Conservation (phyloP, 2,113 vertebrate genomes). For the Labeo catla region DNA sequence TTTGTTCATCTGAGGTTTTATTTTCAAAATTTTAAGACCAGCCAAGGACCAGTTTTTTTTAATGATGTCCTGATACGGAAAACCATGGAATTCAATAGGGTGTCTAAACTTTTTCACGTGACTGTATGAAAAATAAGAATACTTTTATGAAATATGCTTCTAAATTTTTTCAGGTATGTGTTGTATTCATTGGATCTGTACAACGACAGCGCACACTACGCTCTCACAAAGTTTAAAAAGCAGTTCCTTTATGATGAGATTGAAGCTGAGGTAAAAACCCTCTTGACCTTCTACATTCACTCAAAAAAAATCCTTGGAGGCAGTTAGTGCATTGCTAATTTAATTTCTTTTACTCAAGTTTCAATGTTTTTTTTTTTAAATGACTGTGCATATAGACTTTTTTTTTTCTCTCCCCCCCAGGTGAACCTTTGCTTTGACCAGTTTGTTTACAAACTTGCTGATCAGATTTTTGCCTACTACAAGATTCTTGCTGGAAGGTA, state of each 20-base stretch:
- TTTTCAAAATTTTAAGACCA: too few species aligned
- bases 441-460: conserved; percentile 90
- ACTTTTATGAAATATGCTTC: neutral
- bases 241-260: conserved; percentile 92
- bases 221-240: conserved; percentile 89
- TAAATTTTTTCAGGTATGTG: conserved; percentile 78
- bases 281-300: neutral
- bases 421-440: conserved; percentile 91
- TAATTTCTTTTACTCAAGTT: neutral
- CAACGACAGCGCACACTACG: conserved; percentile 90
- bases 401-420: conserved; percentile 62
- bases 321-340: neutral
- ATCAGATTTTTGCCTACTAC: conserved; percentile 90
- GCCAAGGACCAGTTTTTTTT: too few species aligned
- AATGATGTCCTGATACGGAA: too few species aligned
- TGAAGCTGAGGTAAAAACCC: conserved; percentile 84
- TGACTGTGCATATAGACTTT: neutral
- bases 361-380: neutral
- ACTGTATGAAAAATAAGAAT: neutral
- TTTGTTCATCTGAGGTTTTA: too few species aligned
- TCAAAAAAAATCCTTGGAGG: neutral
- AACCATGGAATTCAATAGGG: too few species aligned
- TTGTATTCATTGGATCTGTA: conserved; percentile 89
- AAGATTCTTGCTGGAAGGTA: conserved; percentile 87
- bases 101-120: too few species aligned